Conservation (phyloP, 2,797 vertebrate genomes). For the Etheostoma perlongum region DNA sequence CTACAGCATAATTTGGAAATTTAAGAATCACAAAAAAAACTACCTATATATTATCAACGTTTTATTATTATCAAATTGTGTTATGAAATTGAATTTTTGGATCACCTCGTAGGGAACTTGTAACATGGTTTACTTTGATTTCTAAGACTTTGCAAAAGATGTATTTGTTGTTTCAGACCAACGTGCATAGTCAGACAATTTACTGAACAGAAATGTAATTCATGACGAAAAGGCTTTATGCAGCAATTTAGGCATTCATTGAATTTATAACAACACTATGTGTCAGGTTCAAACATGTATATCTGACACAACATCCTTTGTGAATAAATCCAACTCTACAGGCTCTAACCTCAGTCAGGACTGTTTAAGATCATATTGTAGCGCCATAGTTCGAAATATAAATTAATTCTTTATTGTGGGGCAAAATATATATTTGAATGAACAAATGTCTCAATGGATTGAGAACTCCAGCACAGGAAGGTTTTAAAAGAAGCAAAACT, state of each 20-base stretch:
- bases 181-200: background rate
- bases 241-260: constrained; percentile 6
- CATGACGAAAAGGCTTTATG: constrained; percentile 6
- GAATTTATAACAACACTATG: background rate
- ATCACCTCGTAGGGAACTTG: background rate
- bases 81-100: background rate
- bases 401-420: constrained; percentile 72
- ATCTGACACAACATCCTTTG: background rate
- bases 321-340: constrained; percentile 4
- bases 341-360: background rate
- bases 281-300: background rate
- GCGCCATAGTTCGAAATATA: constrained; percentile 71
- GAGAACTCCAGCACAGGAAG: constrained; percentile 33
- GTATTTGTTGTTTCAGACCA: background rate
- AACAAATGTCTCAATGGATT: constrained; percentile 51
- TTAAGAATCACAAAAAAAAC: background rate
- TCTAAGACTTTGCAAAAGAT: background rate
- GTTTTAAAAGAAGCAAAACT: constrained; percentile 31
- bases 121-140: background rate
- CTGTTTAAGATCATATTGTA: constrained; percentile 25
- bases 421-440: constrained; percentile 65
- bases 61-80: too few species aligned
- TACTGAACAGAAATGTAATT: constrained; percentile 2
- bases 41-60: too few species aligned
- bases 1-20: background rate